Base-by-base conservation (phyloP, 1,140 invertebrate genomes). In the Stegodyphus dumicola region DNA sequence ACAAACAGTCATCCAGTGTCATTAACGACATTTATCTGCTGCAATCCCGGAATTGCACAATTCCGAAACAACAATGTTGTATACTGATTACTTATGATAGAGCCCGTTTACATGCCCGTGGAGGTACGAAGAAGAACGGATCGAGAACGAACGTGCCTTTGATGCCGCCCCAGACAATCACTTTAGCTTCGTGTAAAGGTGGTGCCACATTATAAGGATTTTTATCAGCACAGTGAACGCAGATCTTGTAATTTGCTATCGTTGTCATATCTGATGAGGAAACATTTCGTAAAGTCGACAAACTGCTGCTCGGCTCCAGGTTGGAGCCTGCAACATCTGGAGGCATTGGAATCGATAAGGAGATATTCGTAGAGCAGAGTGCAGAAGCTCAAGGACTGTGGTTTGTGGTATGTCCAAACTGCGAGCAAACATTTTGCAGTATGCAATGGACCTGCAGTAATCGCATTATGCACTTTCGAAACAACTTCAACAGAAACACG, bases 31-130 rank as follows among this genome's bases (percentile, higher is more conserved):
- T 33, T n/a, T 17, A 9, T 7, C n/a, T 33, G 18, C 66, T 69
- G 66, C 66, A 69, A 69, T 33, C n/a, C 15, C n/a, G 66, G 66
- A 69, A 69, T 33, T 17, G n/a, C 66, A 69, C n/a, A 69, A 69
- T 69, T 69, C 66, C 7, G 6, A n/a, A n/a, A n/a, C 18, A 69
- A 69, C 7, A 69, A 9, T 69, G n/a, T 33, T 69, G 7, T 69
- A 33, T 17, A 69, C 7, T 7, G 15, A 69, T 7, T n/a, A 69
- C 66, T 7, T 69, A n/a, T 69, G 15, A 17, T 15, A 7, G 18
- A 69, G 18, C 66, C 7, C n/a, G 18, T 69, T 69, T 69, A n/a
- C 7, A 56, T 56, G 13, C 54, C 54, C 7, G 7, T 56, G 7
- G 54, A 56, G 7, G 18, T 69, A 7, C 7, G 18, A 69, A 69